phyloP scores from a whole-genome alignment of 2,888 invertebrate species.

The Cordylochernes scorpioides region DNA sequence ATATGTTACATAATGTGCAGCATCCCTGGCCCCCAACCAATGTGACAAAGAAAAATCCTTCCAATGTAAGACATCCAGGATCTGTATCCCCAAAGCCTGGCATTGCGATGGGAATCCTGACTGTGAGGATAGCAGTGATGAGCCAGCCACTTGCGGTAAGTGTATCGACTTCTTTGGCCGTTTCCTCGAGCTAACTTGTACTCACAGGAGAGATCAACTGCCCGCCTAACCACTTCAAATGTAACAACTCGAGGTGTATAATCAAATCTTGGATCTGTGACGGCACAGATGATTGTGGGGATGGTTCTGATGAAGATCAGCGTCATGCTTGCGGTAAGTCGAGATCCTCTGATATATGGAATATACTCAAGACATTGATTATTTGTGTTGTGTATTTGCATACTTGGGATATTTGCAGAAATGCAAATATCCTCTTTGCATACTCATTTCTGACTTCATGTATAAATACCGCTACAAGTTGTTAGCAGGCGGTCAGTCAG shows the following conservation, averaged over 20 bases:
- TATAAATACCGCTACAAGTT: no score
- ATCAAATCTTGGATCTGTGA: conserved; percentile 80
- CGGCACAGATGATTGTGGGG: conserved; percentile 73
- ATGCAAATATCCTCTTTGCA: no score
- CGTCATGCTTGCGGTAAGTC: conserved; percentile 17
- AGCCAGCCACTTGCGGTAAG: conserved; percentile 46
- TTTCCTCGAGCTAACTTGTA: not conserved
- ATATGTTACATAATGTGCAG: no score
- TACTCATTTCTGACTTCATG: no score
- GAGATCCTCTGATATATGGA: no score
- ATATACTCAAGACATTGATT: no score
- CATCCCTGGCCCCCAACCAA: conserved; percentile 57
- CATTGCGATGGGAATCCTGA: conserved; percentile 73
- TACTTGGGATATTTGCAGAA: not conserved
- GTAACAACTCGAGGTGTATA: conserved; percentile 51
- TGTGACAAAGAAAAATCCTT: conserved; percentile 71
- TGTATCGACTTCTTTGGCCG: not conserved
- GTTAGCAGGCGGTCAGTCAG: no score
- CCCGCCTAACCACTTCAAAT: conserved; percentile 16
- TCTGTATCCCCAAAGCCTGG: conserved; percentile 77
- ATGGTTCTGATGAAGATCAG: conserved; percentile 58
- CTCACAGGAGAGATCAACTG: conserved; percentile 18
- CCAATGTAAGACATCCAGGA: conserved; percentile 54
- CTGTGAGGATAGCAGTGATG: conserved; percentile 75
- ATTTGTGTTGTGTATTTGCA: no score